Evolutionary conservation across 2,888 invertebrate species (phyloP).

Genomic region (Glyphotaelius pellucidus): DNA sequence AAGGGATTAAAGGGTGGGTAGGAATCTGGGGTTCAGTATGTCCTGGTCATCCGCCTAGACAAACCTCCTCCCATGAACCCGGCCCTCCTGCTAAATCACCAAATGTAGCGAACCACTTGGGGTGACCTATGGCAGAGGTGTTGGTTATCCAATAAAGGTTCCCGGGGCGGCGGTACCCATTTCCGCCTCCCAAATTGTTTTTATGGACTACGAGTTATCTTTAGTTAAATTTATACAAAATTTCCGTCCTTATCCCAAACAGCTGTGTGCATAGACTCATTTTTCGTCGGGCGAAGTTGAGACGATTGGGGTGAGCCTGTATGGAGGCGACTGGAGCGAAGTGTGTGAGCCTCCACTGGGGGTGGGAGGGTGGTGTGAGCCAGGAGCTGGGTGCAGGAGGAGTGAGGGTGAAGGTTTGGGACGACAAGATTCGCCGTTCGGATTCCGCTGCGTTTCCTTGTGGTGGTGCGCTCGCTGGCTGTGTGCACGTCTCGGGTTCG

Average conservation of each 20-base stretch:
- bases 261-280: conserved; percentile 3
- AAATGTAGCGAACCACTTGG: no score
- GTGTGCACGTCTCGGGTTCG: conserved; percentile 42
- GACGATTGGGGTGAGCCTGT: background rate
- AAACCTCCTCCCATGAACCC: no score
- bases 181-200: no score
- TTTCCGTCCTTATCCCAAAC: background rate
- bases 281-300: conserved; percentile 7
- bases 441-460: conserved; percentile 18
- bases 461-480: background rate
- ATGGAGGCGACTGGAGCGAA: background rate
- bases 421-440: conserved; percentile 23
- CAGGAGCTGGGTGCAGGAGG: background rate
- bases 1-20: no score
- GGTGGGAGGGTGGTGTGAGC: background rate
- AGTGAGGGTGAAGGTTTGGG: background rate
- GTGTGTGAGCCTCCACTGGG: background rate
- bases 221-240: background rate
- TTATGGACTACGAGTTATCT: background rate
- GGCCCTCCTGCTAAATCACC: no score
- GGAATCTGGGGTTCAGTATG: no score
- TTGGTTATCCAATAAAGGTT: no score
- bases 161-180: no score
- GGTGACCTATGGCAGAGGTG: no score
- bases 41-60: no score